Percentiles rank a stretch among this genome's conserved stretches.
These are phyloP conservation scores for Leptestheria dahalacensis DNA, from an alignment of 1,140 invertebrate genomes.

Conservation along the genomic window DNA sequence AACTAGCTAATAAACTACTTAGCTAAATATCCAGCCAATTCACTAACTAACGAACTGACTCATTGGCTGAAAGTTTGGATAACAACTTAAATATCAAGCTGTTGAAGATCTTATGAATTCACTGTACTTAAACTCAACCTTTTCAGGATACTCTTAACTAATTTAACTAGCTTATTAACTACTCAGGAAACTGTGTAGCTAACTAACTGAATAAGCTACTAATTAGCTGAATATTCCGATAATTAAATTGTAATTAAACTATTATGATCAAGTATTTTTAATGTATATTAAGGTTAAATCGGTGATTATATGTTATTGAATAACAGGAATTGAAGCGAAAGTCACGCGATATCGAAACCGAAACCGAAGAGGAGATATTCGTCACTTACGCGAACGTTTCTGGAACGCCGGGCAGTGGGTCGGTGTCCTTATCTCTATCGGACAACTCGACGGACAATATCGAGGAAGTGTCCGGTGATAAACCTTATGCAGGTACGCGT, in stretches of 20 bases:
- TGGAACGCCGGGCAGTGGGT: conserved; percentile 20
- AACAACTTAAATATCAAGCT: no score
- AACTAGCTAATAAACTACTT: no score
- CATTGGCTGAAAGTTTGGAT: no score
- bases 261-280: background rate
- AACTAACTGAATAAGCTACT: no score
- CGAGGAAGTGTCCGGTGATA: conserved; percentile 62
- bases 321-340: conserved; percentile 55
- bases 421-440: conserved; percentile 46
- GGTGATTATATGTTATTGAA: background rate
- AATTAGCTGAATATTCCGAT: background rate
- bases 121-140: no score
- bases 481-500: conserved; percentile 75
- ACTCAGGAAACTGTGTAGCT: no score
- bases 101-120: no score
- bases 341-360: conserved; percentile 62
- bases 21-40: no score
- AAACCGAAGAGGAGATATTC: conserved; percentile 46
- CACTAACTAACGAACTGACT: no score
- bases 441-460: conserved; percentile 66
- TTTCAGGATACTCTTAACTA: no score
- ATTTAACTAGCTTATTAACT: no score
- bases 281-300: background rate
- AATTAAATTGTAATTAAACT: background rate
- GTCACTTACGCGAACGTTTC: conserved; percentile 29